phyloP scores from a whole-genome alignment of 2,113 vertebrate species.

The Apodemus sylvaticus region DNA sequence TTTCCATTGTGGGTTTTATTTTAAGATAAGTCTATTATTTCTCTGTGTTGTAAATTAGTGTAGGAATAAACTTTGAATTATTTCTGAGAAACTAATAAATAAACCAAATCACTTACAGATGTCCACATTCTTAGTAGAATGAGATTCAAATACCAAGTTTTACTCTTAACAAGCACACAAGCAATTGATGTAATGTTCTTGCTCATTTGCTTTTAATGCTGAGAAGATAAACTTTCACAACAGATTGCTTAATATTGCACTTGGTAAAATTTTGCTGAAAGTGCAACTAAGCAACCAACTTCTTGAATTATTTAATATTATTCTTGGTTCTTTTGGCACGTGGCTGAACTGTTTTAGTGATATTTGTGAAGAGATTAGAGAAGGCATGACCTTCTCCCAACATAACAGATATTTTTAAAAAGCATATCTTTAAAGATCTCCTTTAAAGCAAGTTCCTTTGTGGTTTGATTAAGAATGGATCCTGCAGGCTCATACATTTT shows the following conservation, averaged over 20 bases:
- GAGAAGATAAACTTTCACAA: constrained; percentile 48
- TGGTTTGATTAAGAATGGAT: neutral
- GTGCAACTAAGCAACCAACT: neutral
- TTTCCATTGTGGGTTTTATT: neutral
- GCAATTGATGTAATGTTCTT: neutral
- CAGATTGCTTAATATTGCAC: constrained; percentile 7
- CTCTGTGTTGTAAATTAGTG: neutral
- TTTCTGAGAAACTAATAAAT: constrained; percentile 27
- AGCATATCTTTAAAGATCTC: neutral
- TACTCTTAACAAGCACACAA: neutral
- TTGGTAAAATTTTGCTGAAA: constrained; percentile 43
- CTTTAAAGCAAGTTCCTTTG: neutral
- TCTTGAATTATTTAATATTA: constrained; percentile 21
- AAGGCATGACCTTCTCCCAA: neutral
- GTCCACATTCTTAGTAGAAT: neutral
- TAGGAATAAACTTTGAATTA: neutral
- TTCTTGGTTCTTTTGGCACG: neutral
- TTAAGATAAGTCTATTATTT: neutral
- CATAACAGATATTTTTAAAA: neutral
- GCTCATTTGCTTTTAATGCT: constrained; percentile 36
- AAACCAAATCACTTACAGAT: neutral
- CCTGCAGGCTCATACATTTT: neutral
- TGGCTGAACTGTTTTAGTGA: neutral
- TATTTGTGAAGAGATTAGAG: neutral
- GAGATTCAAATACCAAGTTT: neutral